Percentiles rank a stretch among this genome's conserved stretches.
Evolutionary conservation across 92 coral and sea anemone genomes (phyloP).

Genomic region (Virgularia gustaviana): DNA sequence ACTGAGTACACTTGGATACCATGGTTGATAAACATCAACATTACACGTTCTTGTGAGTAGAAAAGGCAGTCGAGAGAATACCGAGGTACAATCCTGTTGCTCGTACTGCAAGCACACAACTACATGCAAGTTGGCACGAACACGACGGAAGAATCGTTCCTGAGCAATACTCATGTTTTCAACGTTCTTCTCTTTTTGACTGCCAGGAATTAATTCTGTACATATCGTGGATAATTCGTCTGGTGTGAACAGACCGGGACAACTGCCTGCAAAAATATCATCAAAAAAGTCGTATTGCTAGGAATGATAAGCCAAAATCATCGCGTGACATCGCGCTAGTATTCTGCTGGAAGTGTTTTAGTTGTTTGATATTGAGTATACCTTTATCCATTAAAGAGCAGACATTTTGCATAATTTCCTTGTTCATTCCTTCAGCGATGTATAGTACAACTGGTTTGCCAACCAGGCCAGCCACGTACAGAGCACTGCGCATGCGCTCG

Average conservation of each 20-base stretch:
- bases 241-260: slow-evolving; percentile 76
- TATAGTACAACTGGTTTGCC: slow-evolving; percentile 83
- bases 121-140: slow-evolving; percentile 76
- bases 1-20: slow-evolving; percentile 82
- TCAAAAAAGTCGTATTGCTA: neutral
- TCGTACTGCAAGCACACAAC: slow-evolving; percentile 65
- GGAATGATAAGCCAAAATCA: neutral
- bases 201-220: slow-evolving; percentile 85
- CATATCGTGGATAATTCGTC: slow-evolving; percentile 77
- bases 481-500: slow-evolving; percentile 83
- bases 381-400: slow-evolving; percentile 90
- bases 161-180: slow-evolving; percentile 85
- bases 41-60: slow-evolving; percentile 79
- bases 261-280: slow-evolving; percentile 61
- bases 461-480: slow-evolving; percentile 79
- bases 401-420: slow-evolving; percentile 71
- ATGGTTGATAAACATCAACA: slow-evolving; percentile 77
- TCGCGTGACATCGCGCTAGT: neutral
- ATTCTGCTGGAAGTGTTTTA: neutral
- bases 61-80: slow-evolving; percentile 62
- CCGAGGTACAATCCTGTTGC: slow-evolving; percentile 42
- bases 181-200: slow-evolving; percentile 74
- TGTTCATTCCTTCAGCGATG: slow-evolving; percentile 69
- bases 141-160: slow-evolving; percentile 93
- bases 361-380: slow-evolving; percentile 22